Percentiles rank a stretch among this genome's conserved stretches.
Conservation (phyloP, 2,113 vertebrate genomes). For the Bothrops jararaca region DNA sequence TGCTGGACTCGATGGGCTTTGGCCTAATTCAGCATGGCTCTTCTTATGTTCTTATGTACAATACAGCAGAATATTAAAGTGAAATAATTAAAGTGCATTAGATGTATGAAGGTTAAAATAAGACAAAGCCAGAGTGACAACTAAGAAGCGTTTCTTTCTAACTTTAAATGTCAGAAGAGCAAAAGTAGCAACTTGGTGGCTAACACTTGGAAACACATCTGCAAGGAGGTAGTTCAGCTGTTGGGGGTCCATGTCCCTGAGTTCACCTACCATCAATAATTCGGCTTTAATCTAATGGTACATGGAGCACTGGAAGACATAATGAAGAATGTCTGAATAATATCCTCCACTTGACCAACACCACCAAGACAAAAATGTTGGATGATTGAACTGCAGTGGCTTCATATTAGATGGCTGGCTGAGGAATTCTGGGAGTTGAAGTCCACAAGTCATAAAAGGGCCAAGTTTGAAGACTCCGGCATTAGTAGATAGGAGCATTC, state of each 20-base stretch:
- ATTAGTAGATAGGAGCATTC: background rate
- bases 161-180: background rate
- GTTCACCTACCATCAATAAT: background rate
- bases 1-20: too few relatives aligned
- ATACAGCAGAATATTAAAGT: background rate
- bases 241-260: background rate
- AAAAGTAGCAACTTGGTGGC: background rate
- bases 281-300: background rate
- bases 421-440: background rate
- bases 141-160: background rate
- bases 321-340: background rate
- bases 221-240: background rate
- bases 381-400: background rate
- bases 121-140: background rate
- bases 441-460: background rate
- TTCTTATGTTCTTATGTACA: too few relatives aligned
- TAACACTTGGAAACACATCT: background rate
- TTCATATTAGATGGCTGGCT: background rate
- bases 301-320: background rate
- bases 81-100: background rate
- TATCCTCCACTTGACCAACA: background rate
- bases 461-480: background rate
- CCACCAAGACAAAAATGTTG: background rate
- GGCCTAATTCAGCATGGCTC: too few relatives aligned
- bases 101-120: background rate